Base-by-base conservation (phyloP, 2,888 invertebrate genomes). In the Pardosa pseudoannulata region DNA sequence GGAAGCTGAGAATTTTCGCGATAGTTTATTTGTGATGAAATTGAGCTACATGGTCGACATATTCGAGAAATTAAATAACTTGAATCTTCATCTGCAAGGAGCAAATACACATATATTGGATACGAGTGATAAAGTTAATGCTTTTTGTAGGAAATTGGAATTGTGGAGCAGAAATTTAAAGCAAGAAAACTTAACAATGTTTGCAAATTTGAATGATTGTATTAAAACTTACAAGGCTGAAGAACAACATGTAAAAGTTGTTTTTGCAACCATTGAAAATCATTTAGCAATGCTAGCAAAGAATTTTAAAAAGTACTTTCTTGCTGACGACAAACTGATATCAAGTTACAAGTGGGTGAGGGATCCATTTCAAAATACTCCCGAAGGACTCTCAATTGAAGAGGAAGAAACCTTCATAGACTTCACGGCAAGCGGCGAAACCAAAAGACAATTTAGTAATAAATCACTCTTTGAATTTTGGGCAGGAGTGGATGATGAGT, bases 101-200 rank as follows among this genome's bases (percentile, higher is more conserved):
- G 71, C 67, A 76, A 76, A 76, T 73, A 62, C 56, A 56, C 56
- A 73, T 73, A 73, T 73, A 9, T 56, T 73, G 73, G 73, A 62
- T 62, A 62, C 62, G 73, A 73, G 31, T 73, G 68, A 78, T 65
- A 70, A 65, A 70, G 78, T 79, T 79, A 70, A 79, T 79, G 36
- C 78, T 62, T 79, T 79, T 79, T 62, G 78, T 79, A 70, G 70
- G 70, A 70, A 79, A 79, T 65, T 75, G 64, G 75, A 75, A 75
- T 75, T 75, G 75, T 75, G 75, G 75, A 75, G 75, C 75, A 75
- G 75, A 75, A 75, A 75, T 75, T 75, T 75, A 75, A 75, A 75
- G 41, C 75, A 67, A 75, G 67, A 67, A 67, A 75, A 28, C 41
- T 46, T 76, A 76, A 76, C 41, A 76, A 67, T 65, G 67, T 76